Evolutionary conservation across 2,113 vertebrate species (phyloP), one percentile per base, ranked within the genome.

Genomic region (Thalassoma bifasciatum): DNA sequence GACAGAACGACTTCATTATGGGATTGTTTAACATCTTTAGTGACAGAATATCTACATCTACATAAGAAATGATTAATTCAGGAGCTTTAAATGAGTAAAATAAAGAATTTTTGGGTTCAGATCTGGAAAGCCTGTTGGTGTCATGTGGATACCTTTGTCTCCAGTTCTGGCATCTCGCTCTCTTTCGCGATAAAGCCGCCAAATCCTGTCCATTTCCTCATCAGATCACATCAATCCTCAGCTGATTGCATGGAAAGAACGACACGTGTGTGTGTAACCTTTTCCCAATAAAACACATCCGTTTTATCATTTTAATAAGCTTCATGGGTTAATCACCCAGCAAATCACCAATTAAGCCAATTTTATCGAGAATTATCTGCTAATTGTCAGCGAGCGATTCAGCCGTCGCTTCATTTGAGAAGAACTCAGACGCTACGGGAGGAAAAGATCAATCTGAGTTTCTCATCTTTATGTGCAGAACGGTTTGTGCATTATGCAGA

Each of bases 271-370:
- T 30, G 1, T 54, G 21, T 19, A 12, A 64, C 63, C 58, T 62
- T 84, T 77, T 59, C 52, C 70, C 51, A 36, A 66, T 58, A 72
- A n/a, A 49, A n/a, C n/a, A 14, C 59, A 24, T 66, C 68, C 61
- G 54, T 49, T 51, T 63, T 42, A 51, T 75, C 52, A 37, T 59
- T 82, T 63, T 49, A 58, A 72, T 66, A 53, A 40, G 62, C 82
- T 80, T 82, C 63, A 71, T 37, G 53, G 82, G 70, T 70, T 86
- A 83, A 89, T 75, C 82, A 82, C 30, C 81, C 75, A 84, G 72
- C 60, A 86, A 89, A 77, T 89, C 36, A 77, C 58, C 65, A 79
- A 88, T 88, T 87, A 84, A 73, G 74, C 57, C 22, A 62, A 73
- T 71, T 80, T 82, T 66, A 86, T 77, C 53, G 47, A 71, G 52